phyloP scores from a whole-genome alignment of 1,140 invertebrate genomes.

The Drosophila kikkawai region DNA sequence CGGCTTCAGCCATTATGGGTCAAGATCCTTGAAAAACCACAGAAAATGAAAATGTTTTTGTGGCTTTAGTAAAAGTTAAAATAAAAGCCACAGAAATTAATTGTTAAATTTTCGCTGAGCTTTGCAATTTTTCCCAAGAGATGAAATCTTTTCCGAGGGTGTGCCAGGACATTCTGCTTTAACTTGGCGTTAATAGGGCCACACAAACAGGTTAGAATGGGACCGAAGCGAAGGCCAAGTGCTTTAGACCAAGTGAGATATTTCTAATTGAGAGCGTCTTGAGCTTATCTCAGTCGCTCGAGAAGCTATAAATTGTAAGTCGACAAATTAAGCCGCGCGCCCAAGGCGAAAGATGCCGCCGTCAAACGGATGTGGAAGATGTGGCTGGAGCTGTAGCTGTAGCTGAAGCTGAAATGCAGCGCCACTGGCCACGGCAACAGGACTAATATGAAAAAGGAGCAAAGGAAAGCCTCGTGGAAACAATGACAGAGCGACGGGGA shows the following conservation, averaged over 20 bases:
- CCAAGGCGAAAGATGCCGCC: conserved; percentile 44
- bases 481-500: conserved; percentile 56
- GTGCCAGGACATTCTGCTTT: not conserved
- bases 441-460: conserved; percentile 36
- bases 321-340: conserved; percentile 69
- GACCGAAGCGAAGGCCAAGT: not conserved
- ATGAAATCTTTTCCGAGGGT: not conserved
- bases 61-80: not conserved
- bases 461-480: conserved; percentile 41
- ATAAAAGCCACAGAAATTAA: not conserved
- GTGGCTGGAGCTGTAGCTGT: not conserved
- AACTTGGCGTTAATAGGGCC: conserved; percentile 1
- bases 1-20: conserved; percentile 35
- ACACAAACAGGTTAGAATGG: not conserved
- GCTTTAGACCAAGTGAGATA: conserved; percentile 12
- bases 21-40: not conserved
- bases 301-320: conserved; percentile 70
- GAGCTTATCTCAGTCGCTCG: conserved; percentile 13
- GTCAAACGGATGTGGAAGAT: conserved; percentile 18
- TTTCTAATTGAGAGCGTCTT: conserved; percentile 55
- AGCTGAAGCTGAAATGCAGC: conserved; percentile 17
- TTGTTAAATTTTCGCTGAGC: not conserved
- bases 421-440: conserved; percentile 29
- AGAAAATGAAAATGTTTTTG: not conserved
- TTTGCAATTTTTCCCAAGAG: no score